phyloP scores from a whole-genome alignment of 2,797 vertebrate species.

The Tokudaia muenninki region DNA sequence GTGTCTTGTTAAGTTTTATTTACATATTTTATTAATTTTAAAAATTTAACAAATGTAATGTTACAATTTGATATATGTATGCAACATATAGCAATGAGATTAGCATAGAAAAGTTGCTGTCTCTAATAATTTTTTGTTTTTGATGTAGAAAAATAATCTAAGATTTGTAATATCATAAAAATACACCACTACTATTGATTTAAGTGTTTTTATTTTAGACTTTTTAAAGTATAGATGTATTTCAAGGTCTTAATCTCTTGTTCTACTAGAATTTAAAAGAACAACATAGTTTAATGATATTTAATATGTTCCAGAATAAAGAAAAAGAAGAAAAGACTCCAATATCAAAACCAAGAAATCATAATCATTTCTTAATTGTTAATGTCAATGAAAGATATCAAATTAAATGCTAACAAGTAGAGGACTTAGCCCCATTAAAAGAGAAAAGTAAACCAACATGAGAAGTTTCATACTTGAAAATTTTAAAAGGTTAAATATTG shows the following conservation, averaged over 20 bases:
- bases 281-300: not conserved
- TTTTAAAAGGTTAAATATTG: not conserved
- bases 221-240: not conserved
- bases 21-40: not conserved
- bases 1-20: not conserved
- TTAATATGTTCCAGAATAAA: conserved; percentile 23
- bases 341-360: not conserved
- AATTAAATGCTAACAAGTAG: conserved; percentile 34
- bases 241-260: not conserved
- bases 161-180: not conserved
- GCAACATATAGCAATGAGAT: not conserved
- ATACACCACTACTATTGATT: not conserved
- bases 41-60: not conserved
- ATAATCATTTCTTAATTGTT: not conserved
- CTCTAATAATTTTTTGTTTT: not conserved
- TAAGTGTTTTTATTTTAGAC: not conserved
- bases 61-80: not conserved
- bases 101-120: not conserved
- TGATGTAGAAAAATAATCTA: not conserved
- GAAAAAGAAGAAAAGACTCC: not conserved
- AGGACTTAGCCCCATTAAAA: not conserved
- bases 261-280: conserved; percentile 38
- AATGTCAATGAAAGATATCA: not conserved
- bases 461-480: not conserved
- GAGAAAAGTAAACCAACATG: conserved; percentile 35